Evolutionary conservation across 2,113 vertebrate species (phyloP).

Genomic region (Nothoprocta pentlandii): DNA sequence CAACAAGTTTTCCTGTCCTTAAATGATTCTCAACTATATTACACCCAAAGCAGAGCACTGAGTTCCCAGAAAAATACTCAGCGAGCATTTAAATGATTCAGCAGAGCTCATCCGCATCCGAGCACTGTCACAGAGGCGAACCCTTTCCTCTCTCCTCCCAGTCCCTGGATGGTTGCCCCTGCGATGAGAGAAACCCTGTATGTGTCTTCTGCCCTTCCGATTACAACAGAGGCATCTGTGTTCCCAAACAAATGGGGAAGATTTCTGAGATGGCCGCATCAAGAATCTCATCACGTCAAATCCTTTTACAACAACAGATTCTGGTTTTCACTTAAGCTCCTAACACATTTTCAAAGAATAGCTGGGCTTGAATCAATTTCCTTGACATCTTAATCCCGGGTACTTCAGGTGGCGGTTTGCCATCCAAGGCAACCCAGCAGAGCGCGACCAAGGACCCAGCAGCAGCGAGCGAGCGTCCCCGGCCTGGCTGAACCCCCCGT

Average conservation of each 20-base stretch:
- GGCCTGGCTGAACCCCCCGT: background rate
- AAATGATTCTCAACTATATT: background rate
- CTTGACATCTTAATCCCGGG: constrained; percentile 30
- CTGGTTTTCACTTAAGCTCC: constrained; percentile 1
- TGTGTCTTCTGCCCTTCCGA: fast-evolving
- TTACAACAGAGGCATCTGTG: background rate
- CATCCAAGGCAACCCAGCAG: background rate
- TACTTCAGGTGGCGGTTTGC: background rate
- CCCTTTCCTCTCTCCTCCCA: background rate
- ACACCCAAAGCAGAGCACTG: background rate
- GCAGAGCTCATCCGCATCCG: background rate
- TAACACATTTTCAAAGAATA: constrained; percentile 20
- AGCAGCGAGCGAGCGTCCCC: background rate
- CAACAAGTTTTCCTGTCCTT: background rate
- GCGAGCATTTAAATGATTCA: background rate
- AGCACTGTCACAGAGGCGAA: background rate
- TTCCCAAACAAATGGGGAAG: background rate
- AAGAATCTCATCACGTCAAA: background rate
- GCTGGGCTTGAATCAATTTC: constrained; percentile 33
- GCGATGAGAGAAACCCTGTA: background rate
- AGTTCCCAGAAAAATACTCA: background rate
- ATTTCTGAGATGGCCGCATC: background rate
- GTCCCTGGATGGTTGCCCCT: background rate
- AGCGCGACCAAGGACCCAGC: background rate
- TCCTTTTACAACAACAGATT: constrained; percentile 37